Base-by-base conservation (phyloP, 2,888 invertebrate species). In the Tuta absoluta region DNA sequence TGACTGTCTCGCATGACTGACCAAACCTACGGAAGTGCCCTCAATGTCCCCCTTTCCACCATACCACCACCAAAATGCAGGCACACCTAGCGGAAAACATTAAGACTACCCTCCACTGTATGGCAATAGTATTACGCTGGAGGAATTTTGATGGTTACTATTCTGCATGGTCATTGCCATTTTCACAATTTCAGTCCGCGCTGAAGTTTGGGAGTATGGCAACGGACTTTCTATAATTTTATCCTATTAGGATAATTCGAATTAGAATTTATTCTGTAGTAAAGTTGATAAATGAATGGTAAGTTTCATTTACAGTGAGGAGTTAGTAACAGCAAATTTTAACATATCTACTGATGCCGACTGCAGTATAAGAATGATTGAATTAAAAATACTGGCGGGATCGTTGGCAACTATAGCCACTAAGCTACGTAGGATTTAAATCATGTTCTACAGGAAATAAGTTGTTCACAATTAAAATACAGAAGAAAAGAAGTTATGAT, bases 141-240 rank as follows among this genome's bases (percentile, higher is more conserved):
- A 73, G 86, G 89, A 89, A 88, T 88, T 87, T 87, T 88, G 85
- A 88, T 87, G 87, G 78, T 84, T 84, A 86, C 84, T 84, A 85
- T 85, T 86, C 78, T 82, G 86, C 86, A 82, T 88, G 87, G 88
- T 87, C 88, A 89, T 88, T 87, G 84, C 82, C 82, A 79, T 86
- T 88, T 87, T 85, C 85, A 87, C 84, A 84, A 83, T 84, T 87
- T 81, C 84, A 81, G 77, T 69, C 71, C 19, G 70, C 70, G 73
- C 71, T 68, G 70, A 66, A 37, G n/a, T 63, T 59, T 37, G 67
- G 7, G 65, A 67, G 63, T 65, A 64, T 75, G 77, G 84, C 82
- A 68, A 24, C 21, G 51, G 2, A 65, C n/a, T 56, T n/a, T 56
- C 2, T 10, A n/a, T n/a, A n/a, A n/a, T n/a, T 24, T 12, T 71